phyloP scores from a whole-genome alignment of 2,888 invertebrate species.

The Pheosia gnoma region DNA sequence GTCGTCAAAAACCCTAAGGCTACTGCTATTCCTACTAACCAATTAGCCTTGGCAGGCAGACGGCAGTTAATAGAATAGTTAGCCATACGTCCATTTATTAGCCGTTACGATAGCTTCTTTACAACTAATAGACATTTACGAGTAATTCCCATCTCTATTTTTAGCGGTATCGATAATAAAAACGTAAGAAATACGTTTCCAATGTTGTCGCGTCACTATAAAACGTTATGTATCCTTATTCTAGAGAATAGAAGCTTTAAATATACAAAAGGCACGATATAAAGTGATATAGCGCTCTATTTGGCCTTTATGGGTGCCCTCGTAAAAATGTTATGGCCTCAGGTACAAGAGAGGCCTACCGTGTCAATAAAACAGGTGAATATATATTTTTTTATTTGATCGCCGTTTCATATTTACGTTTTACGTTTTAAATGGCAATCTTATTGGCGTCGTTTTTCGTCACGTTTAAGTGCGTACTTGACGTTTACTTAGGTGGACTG shows the following conservation, averaged over 20 bases:
- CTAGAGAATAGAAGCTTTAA: constrained; percentile 66
- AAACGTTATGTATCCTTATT: constrained; percentile 44
- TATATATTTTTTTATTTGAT: constrained; percentile 73
- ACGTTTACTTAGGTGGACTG: neutral
- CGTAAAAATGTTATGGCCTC: constrained; percentile 70
- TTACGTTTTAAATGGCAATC: constrained; percentile 30
- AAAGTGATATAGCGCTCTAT: constrained; percentile 70
- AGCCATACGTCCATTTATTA: too few relatives aligned
- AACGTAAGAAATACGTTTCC: constrained; percentile 31
- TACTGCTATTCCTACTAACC: too few relatives aligned
- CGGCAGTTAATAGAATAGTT: too few relatives aligned
- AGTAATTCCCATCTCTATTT: constrained; percentile 24
- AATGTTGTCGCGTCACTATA: constrained; percentile 37
- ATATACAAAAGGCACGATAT: constrained; percentile 79
- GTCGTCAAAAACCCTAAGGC: too few relatives aligned
- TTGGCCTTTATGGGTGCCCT: constrained; percentile 58
- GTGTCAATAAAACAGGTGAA: constrained; percentile 68
- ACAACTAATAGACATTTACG: constrained; percentile 22
- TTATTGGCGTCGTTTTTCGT: constrained; percentile 8
- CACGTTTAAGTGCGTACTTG: neutral
- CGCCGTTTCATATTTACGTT: constrained; percentile 61
- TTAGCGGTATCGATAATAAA: constrained; percentile 30
- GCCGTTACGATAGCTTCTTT: too few relatives aligned
- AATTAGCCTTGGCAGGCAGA: too few relatives aligned
- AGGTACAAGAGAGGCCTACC: constrained; percentile 61